Evolutionary conservation across 2,888 invertebrate species (phyloP).

Genomic region (Xanthorhoe designata): DNA sequence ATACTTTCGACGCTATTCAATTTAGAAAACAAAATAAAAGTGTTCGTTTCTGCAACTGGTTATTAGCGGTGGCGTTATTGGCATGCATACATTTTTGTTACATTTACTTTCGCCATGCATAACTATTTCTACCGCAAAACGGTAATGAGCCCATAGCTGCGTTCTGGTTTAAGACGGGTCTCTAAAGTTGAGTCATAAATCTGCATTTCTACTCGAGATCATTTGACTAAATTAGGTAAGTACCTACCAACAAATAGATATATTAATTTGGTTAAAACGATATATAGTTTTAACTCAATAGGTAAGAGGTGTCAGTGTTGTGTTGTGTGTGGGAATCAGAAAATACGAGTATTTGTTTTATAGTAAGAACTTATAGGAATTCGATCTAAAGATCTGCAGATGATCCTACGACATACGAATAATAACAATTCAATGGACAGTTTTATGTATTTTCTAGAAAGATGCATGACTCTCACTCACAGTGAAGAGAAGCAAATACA

Average conservation of each 20-base stretch:
- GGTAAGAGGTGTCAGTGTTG: too few relatives aligned
- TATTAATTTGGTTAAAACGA: too few relatives aligned
- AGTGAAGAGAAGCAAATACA: too few relatives aligned
- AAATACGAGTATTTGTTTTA: too few relatives aligned
- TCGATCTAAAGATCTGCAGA: too few relatives aligned
- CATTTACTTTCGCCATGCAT: slow-evolving; percentile 34
- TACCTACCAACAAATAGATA: too few relatives aligned
- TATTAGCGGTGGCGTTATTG: slow-evolving; percentile 34
- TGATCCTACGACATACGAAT: neutral
- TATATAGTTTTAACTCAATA: too few relatives aligned
- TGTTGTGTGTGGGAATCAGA: too few relatives aligned
- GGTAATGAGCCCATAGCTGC: slow-evolving; percentile 17
- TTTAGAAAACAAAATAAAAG: slow-evolving; percentile 48
- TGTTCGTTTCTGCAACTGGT: slow-evolving; percentile 40
- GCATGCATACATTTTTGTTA: slow-evolving; percentile 31
- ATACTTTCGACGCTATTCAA: slow-evolving; percentile 55
- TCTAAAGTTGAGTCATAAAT: slow-evolving; percentile 13
- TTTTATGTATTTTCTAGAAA: neutral
- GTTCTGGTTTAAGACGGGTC: slow-evolving; percentile 19
- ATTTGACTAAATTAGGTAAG: too few relatives aligned
- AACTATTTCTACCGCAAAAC: slow-evolving; percentile 20
- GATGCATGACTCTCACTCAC: neutral
- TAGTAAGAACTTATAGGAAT: too few relatives aligned
- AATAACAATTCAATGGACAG: neutral
- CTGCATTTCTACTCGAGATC: neutral